Evolutionary conservation across 2,888 invertebrate species (phyloP).

Genomic region (Noctua janthe): DNA sequence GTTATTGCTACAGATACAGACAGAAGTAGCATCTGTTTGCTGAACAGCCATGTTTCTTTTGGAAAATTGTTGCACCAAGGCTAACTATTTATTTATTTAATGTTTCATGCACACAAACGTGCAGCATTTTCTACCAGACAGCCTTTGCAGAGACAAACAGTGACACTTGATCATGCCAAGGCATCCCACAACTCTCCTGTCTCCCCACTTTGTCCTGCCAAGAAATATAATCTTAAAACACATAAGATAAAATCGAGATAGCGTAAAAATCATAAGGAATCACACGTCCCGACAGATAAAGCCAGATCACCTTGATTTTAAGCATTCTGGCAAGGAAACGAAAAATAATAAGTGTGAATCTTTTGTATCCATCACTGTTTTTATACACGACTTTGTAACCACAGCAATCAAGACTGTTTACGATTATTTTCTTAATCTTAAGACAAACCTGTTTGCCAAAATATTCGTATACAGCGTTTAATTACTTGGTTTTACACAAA

Average conservation of each 20-base stretch:
- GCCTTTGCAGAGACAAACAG: background rate
- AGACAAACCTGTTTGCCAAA: slow-evolving; percentile 54
- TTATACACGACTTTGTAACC: slow-evolving; percentile 33
- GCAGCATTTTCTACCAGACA: background rate
- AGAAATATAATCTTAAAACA: slow-evolving; percentile 39
- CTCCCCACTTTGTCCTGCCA: slow-evolving; percentile 40
- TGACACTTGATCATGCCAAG: slow-evolving; percentile 4
- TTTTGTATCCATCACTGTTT: slow-evolving; percentile 46
- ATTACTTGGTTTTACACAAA: slow-evolving; percentile 38
- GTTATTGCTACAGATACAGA: background rate
- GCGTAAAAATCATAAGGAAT: slow-evolving; percentile 51
- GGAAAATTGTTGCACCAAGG: slow-evolving; percentile 5
- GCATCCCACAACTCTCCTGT: slow-evolving; percentile 10
- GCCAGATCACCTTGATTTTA: slow-evolving; percentile 60
- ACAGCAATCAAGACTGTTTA: slow-evolving; percentile 49
- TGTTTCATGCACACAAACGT: background rate
- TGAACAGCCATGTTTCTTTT: background rate
- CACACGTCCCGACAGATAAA: slow-evolving; percentile 53
- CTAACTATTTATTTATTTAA: background rate
- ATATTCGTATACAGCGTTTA: slow-evolving; percentile 32
- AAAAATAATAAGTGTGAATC: slow-evolving; percentile 42
- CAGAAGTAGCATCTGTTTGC: background rate
- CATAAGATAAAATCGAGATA: slow-evolving; percentile 45
- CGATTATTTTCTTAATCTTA: slow-evolving; percentile 51
- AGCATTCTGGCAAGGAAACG: slow-evolving; percentile 57